A percentile compares a stretch with the other conserved stretches of the same genome.
Evolutionary conservation across 2,888 invertebrate species (phyloP).

Genomic region (Stenoptilia bipunctidactyla): DNA sequence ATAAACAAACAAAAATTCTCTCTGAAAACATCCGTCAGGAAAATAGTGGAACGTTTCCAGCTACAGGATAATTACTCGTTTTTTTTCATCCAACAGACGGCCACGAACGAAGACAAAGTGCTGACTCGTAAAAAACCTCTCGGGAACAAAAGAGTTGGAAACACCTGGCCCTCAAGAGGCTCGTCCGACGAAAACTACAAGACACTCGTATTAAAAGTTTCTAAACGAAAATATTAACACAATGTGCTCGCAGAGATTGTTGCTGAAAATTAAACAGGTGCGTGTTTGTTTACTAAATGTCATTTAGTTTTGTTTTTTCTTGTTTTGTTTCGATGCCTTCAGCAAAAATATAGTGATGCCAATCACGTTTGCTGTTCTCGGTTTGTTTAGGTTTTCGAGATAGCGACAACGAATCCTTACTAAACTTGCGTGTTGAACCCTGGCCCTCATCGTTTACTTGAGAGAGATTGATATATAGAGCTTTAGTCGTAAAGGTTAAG

Average conservation of each 20-base stretch:
- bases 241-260: not conserved
- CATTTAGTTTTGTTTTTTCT: too few relatives aligned
- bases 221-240: not conserved
- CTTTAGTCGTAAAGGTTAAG: too few relatives aligned
- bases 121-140: constrained; percentile 22
- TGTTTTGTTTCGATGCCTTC: too few relatives aligned
- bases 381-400: too few relatives aligned
- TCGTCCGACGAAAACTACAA: not conserved
- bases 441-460: too few relatives aligned
- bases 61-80: constrained; percentile 46
- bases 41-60: constrained; percentile 35
- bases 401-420: too few relatives aligned
- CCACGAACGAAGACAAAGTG: constrained; percentile 29
- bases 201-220: not conserved
- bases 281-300: too few relatives aligned
- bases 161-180: constrained; percentile 12
- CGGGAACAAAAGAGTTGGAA: constrained; percentile 23
- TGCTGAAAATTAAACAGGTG: not conserved
- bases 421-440: too few relatives aligned
- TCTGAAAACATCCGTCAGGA: constrained; percentile 40
- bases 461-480: too few relatives aligned
- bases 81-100: constrained; percentile 22
- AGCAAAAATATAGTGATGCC: too few relatives aligned
- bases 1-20: constrained; percentile 23
- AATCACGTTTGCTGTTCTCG: too few relatives aligned